Percentiles rank a stretch among this genome's conserved stretches.
Conservation (phyloP, 2,888 invertebrate species). For the Melitaea athalia region DNA sequence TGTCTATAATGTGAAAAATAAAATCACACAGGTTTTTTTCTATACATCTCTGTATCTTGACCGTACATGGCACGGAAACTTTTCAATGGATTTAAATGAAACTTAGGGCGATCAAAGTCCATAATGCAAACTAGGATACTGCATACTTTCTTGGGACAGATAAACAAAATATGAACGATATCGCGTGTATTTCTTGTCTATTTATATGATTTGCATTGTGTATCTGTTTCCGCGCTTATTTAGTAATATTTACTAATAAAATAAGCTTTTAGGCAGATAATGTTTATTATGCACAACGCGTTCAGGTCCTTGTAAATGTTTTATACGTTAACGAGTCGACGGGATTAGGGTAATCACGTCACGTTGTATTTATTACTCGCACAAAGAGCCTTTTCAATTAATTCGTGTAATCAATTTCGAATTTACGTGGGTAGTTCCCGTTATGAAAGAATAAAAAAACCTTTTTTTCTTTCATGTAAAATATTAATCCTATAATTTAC, state of each 20-base stretch:
- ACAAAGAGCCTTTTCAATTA: conserved; percentile 66
- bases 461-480: too few species aligned
- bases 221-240: conserved; percentile 30
- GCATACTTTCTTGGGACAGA: not conserved
- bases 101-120: too few species aligned
- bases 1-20: too few species aligned
- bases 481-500: too few species aligned
- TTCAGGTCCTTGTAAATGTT: conserved; percentile 76
- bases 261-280: conserved; percentile 77
- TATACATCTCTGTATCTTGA: too few species aligned
- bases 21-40: too few species aligned
- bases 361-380: conserved; percentile 60
- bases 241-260: conserved; percentile 67
- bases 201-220: not conserved
- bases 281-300: conserved; percentile 77
- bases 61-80: too few species aligned
- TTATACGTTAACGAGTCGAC: conserved; percentile 79
- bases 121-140: too few species aligned
- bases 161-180: not conserved
- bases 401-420: conserved; percentile 72
- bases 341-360: conserved; percentile 78
- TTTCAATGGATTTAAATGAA: too few species aligned
- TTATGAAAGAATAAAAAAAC: not conserved
- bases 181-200: not conserved
- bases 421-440: not conserved